These are phyloP conservation scores for Platalea minor DNA, from an alignment of 2,797 vertebrate genomes.

Conservation along the genomic window DNA sequence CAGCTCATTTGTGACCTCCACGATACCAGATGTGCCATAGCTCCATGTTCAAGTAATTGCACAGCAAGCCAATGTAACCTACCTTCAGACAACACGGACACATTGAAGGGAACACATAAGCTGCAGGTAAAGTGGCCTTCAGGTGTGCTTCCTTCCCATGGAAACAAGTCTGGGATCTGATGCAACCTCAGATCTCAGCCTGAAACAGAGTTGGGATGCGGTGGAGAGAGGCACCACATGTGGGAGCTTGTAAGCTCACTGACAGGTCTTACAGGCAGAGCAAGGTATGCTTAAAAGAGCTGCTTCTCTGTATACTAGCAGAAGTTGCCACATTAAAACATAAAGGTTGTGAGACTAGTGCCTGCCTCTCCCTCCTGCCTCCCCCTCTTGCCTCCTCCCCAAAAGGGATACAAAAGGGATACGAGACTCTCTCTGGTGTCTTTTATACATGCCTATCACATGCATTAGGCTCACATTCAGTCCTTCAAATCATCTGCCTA, in stretches of 20 bases:
- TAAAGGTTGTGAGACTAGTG: background rate
- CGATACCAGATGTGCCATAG: background rate
- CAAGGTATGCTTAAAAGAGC: background rate
- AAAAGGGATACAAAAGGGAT: too few species aligned
- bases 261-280: background rate
- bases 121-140: background rate
- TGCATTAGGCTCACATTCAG: background rate
- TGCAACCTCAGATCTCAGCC: background rate
- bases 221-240: accelerated
- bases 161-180: background rate
- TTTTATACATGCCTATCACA: background rate
- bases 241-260: background rate
- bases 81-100: background rate
- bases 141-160: background rate
- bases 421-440: background rate
- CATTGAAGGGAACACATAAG: accelerated
- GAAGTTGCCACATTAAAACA: background rate
- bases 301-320: background rate
- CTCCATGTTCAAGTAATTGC: background rate
- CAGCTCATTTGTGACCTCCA: background rate
- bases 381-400: too few species aligned
- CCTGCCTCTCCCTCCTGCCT: background rate
- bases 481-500: background rate
- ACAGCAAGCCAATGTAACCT: background rate
- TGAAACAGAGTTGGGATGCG: background rate